Evolutionary conservation across 2,888 invertebrate species (phyloP), one percentile per base, ranked within the genome.

Genomic region (Acronicta leporina): DNA sequence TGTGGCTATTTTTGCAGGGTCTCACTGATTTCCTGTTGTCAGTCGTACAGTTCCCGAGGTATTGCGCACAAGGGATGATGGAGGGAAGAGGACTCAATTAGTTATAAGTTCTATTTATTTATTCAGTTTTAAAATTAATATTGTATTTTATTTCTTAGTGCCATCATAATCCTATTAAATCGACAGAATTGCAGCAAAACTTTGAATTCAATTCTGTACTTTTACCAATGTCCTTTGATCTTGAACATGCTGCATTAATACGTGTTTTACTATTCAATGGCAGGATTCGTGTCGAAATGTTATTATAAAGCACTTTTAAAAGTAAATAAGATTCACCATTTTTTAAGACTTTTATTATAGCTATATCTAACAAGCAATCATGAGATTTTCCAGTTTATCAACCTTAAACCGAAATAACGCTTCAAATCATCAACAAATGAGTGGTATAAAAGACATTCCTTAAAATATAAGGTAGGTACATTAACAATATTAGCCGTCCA

Each of bases 41-140:
- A 80, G 96, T 96, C 6, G 85, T 96, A 30, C 97, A 97, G 84
- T 96, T 97, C 79, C 97, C 97, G 6, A 96, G 95, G 81, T 96
- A 95, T 83, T 97, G 97, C 83, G 96, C 96, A 8, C 92, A 96
- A 82, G 95, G 95, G 11, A 97, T 97, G 96, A 87, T 96, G 92
- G 95, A 96, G 51, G 96, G 96, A 78, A 95, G 91, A 82, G 92
- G 95, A 52, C 91, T 95, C 62, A 82, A 80, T 59, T 85, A 84
- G 63, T 25, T 63, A 52, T 60, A 63, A 55, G 47, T 56, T 47
- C 41, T 68, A 58, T 47, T 80, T 80, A 75, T 25, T 45, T 57
- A 61, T 41, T 25, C 52, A 63, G 46, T 46, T 42, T 59, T 60
- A n/a, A 5, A 5, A 52, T 10, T 43, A 35, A 49, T 54, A 49